These are phyloP conservation scores for Tupaia chinensis DNA, from an alignment of 2,113 vertebrate species.

Conservation along the genomic window DNA sequence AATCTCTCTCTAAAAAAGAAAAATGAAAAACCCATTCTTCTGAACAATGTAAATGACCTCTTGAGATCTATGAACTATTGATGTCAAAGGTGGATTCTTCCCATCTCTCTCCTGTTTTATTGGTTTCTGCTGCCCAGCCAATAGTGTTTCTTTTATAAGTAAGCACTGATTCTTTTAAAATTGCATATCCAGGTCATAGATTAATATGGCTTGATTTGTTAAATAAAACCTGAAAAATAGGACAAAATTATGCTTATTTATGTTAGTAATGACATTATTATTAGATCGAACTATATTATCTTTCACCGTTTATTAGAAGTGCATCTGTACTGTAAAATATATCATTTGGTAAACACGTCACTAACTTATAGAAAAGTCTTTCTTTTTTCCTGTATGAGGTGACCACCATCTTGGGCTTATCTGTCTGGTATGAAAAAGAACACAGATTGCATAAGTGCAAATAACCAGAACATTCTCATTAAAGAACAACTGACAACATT, in stretches of 20 bases:
- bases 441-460: not conserved
- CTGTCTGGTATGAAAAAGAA: conserved; percentile 8
- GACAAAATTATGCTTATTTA: not conserved
- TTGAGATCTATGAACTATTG: not conserved
- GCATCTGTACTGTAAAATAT: not conserved
- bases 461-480: not conserved
- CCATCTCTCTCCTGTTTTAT: not conserved
- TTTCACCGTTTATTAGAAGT: not conserved
- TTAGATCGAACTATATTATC: not conserved
- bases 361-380: not conserved
- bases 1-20: too few species aligned
- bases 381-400: not conserved
- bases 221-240: not conserved
- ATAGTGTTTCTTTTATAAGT: not conserved
- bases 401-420: rapidly evolving
- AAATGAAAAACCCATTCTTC: not conserved
- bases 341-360: not conserved
- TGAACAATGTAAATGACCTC: not conserved
- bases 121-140: not conserved
- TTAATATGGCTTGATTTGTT: not conserved
- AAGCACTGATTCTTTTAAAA: not conserved
- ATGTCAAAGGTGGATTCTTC: not conserved
- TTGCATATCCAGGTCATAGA: not conserved
- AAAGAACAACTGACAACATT: conserved; percentile 49
- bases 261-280: not conserved